Evolutionary conservation across 2,888 invertebrate genomes (phyloP), one percentile per base, ranked within the genome.

Genomic region (Gortyna flavago): DNA sequence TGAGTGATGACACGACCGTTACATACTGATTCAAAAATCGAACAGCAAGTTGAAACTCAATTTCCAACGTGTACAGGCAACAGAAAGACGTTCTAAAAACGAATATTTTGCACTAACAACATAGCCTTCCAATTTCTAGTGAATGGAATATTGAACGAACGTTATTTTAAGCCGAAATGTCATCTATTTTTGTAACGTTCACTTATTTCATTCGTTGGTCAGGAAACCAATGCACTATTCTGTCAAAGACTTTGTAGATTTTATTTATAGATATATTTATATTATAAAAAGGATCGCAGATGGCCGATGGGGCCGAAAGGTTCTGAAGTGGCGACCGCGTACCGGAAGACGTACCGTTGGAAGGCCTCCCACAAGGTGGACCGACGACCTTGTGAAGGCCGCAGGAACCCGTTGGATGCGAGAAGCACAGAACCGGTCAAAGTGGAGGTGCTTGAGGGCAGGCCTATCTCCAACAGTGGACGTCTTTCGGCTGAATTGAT

Each of bases 11-110:
- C 11, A 38, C 41, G 18, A 16, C 76, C 48, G 41, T 35, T 7
- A 51, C 35, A 54, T 8, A 54, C 18, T 4, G 32, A 70, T 62
- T 78, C 5, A 51, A 79, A 83, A 83, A 73, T 59, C 66, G 48
- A 83, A 78, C 41, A n/a, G 11, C 18, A 25, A n/a, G 18, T 66
- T 13, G 38, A 57, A 83, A 83, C 35, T 35, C 62, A 71, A 73
- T 79, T 72, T 72, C 21, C 8, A 38, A 3, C 21, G 51, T 21
- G 38, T 29, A 51, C 59, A 29, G 29, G 41, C 41, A 54, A n/a
- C 21, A 16, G 29, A 54, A 62, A 66, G 18, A 44, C 29, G 44
- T 68, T 78, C 62, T 13, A 72, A 83, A 77, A 68, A 64, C 35
- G 21, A 83, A 67, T 32, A 29, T 76, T 69, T 54, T 7, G 13